A percentile compares a stretch with the other conserved stretches of the same genome.
Evolutionary conservation across 2,797 vertebrate genomes (phyloP).

Genomic region (Manis pentadactyla): DNA sequence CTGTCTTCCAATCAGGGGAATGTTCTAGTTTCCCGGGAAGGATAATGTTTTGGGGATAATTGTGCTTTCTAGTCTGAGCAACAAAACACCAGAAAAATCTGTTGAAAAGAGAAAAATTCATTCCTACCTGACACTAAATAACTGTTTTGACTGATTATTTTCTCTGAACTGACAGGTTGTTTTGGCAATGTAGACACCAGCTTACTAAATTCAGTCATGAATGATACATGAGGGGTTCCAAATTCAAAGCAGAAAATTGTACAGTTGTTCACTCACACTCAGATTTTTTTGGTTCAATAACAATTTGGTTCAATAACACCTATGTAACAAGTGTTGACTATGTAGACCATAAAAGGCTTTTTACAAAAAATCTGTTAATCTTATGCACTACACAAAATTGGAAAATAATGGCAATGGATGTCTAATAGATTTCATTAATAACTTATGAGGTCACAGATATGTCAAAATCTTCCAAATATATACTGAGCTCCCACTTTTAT

Average conservation of each 20-base stretch:
- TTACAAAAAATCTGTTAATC: neutral
- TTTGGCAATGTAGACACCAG: conserved; percentile 50
- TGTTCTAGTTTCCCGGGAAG: neutral
- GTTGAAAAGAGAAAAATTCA: conserved; percentile 55
- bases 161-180: conserved; percentile 73
- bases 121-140: conserved; percentile 71
- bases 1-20: neutral
- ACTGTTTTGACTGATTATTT: conserved; percentile 75
- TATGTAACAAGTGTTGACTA: neutral
- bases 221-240: conserved; percentile 39
- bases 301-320: neutral
- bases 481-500: neutral
- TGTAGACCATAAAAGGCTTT: neutral
- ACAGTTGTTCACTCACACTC: neutral
- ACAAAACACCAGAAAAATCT: neutral
- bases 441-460: neutral
- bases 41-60: neutral
- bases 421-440: neutral
- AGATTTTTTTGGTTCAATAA: neutral
- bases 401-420: neutral
- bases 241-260: neutral
- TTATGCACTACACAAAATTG: neutral
- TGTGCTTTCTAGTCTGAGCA: conserved; percentile 23
- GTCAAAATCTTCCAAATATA: neutral
- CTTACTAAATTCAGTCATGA: conserved; percentile 45